Evolutionary conservation across 2,113 vertebrate genomes (phyloP), one percentile per base, ranked within the genome.

Genomic region (Pongo pygmaeus): DNA sequence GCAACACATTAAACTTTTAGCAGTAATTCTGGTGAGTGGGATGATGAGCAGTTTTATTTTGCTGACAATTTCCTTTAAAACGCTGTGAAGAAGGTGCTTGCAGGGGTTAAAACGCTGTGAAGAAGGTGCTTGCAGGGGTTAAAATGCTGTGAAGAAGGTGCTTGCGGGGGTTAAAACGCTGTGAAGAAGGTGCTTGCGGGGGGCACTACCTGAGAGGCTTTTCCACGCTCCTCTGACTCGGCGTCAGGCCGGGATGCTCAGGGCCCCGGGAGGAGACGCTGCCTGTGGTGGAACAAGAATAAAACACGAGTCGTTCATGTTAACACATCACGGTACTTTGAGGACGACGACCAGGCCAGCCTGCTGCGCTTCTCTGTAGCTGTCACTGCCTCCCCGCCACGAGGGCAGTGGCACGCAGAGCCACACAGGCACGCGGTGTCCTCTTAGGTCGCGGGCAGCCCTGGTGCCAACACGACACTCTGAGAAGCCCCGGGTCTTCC

Each of bases 121-220:
- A 13, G 43, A 35, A 13, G 43, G 3, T 17, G 6, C 2, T 30
- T 3, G 2, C 8, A 38, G 52, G 52, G 38, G 89, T 46, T 46
- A 46, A 8, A 46, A 46, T 8, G 8, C 46, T 46, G 46, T 46
- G 46, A 46, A 46, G 46, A 9, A 46, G 46, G 46, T 46, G 46
- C 8, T 46, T 46, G 46, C 8, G 8, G 46, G 46, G 52, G 5
- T 46, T 52, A 22, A 18, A 6, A 20, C 23, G 30, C 17, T 1
- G 5, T 4, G 22, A 32, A 13, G 43, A 35, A 13, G 43, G 2
- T 17, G 4, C 2, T 35, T 3, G 2, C 8, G 40, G 52, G 52
- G 38, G 92, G 52, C 75, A 3, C 69, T 96, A 99, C 99, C 99
- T 99, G 98, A 99, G 91, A 90, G 98, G 98, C 61, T 97, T 98